Evolutionary conservation across 1,140 invertebrate species (phyloP).

Genomic region (Drosophila nebulosa): DNA sequence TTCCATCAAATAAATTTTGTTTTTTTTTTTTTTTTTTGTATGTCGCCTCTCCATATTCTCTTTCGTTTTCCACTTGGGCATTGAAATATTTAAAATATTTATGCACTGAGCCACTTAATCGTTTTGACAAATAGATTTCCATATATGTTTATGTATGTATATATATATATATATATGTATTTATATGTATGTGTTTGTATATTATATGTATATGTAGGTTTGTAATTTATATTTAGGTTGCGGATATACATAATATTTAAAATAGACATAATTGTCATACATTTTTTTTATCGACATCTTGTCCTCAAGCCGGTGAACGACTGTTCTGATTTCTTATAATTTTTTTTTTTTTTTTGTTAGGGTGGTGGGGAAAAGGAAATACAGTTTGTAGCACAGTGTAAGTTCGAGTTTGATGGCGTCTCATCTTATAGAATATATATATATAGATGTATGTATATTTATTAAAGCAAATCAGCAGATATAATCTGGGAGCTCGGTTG

Average conservation of each 20-base stretch:
- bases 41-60: slow-evolving; percentile 12
- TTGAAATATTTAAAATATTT: slow-evolving; percentile 72
- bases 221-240: slow-evolving; percentile 28
- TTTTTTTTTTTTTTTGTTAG: too few relatives aligned
- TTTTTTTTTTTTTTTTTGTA: too few relatives aligned
- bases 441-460: slow-evolving; percentile 1
- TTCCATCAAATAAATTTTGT: slow-evolving; percentile 61
- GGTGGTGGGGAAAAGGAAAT: background rate
- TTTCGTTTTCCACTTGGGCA: slow-evolving; percentile 30
- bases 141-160: slow-evolving; percentile 33
- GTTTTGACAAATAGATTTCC: slow-evolving; percentile 51
- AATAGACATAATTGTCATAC: slow-evolving; percentile 37
- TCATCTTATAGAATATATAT: slow-evolving; percentile 30
- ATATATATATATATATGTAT: slow-evolving; percentile 34
- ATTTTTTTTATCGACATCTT: slow-evolving; percentile 26
- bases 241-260: slow-evolving; percentile 38
- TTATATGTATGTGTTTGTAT: slow-evolving; percentile 32
- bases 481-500: slow-evolving; percentile 50
- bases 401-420: slow-evolving; percentile 24
- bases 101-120: slow-evolving; percentile 68
- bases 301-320: slow-evolving; percentile 34
- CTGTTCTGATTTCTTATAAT: slow-evolving; percentile 15
- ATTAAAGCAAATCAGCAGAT: slow-evolving; percentile 53
- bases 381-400: slow-evolving; percentile 46
- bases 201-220: slow-evolving; percentile 45